phyloP scores from a whole-genome alignment of 2,888 invertebrate species.

The Chalcosyrphus nemorum region DNA sequence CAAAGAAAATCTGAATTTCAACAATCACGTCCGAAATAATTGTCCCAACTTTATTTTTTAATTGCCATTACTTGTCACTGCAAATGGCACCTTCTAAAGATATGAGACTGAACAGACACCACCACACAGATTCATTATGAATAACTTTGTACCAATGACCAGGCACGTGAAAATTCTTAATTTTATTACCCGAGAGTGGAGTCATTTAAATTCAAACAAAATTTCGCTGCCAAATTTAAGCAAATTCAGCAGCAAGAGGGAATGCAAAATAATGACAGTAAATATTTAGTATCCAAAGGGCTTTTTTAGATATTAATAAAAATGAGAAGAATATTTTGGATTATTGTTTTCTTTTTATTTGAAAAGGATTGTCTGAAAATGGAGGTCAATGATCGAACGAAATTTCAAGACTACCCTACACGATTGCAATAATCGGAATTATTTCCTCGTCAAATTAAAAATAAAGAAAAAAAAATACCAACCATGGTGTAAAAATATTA shows the following conservation, averaged over 20 bases:
- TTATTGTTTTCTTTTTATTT: background rate
- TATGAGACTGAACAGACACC: background rate
- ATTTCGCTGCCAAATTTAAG: background rate
- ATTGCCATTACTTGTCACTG: background rate
- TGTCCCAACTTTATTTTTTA: background rate
- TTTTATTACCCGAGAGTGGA: background rate
- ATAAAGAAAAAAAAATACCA: background rate
- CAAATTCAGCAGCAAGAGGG: background rate
- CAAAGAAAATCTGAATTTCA: background rate
- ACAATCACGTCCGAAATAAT: background rate
- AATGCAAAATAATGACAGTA: too few species aligned
- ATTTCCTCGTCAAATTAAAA: background rate
- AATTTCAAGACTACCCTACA: background rate
- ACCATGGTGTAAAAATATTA: background rate
- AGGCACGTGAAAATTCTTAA: background rate
- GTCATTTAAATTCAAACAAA: background rate
- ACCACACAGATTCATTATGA: conserved; percentile 1
- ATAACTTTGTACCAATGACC: background rate
- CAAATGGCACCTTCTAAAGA: background rate
- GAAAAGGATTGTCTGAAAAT: background rate
- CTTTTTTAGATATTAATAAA: too few species aligned
- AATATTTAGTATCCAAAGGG: too few species aligned
- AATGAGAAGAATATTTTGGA: too few species aligned
- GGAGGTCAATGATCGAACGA: background rate
- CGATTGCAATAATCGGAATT: background rate